These are phyloP conservation scores for Gymnoscelis rufifasciata DNA, from an alignment of 2,888 invertebrate species.

Conservation along the genomic window DNA sequence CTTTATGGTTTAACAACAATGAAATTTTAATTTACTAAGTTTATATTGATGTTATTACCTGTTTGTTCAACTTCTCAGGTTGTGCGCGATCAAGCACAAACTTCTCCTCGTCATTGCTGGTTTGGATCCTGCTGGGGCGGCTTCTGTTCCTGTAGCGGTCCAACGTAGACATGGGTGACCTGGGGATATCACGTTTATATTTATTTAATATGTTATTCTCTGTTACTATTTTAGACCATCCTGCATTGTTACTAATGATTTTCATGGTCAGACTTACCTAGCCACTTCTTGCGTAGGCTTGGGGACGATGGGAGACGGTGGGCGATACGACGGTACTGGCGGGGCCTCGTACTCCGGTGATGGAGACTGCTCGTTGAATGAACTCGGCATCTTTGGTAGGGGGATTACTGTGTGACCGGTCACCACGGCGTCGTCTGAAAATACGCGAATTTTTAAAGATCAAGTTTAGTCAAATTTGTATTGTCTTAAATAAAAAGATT, in stretches of 20 bases:
- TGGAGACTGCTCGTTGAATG: slow-evolving; percentile 60
- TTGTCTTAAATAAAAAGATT: no score
- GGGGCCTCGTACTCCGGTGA: slow-evolving; percentile 58
- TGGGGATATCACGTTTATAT: no score
- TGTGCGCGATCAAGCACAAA: slow-evolving; percentile 83
- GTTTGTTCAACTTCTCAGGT: slow-evolving; percentile 76
- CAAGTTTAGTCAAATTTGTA: no score
- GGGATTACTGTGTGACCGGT: slow-evolving; percentile 82
- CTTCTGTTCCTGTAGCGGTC: slow-evolving; percentile 68
- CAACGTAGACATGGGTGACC: slow-evolving; percentile 67
- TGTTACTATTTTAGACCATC: no score
- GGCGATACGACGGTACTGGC: slow-evolving; percentile 51
- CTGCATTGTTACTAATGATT: no score
- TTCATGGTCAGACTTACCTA: slow-evolving; percentile 15
- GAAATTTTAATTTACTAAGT: no score
- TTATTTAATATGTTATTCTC: no score
- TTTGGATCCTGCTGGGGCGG: slow-evolving; percentile 61
- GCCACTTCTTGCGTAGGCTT: slow-evolving; percentile 47
- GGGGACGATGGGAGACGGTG: slow-evolving; percentile 59
- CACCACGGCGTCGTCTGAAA: slow-evolving; percentile 80
- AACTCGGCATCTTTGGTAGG: slow-evolving; percentile 81
- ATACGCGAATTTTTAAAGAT: no score
- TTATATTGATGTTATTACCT: slow-evolving; percentile 40
- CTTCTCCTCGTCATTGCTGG: slow-evolving; percentile 80
- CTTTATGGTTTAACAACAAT: no score